Evolutionary conservation across 2,113 vertebrate genomes (phyloP), one percentile per base, ranked within the genome.

Genomic region (Lamprotornis superbus): DNA sequence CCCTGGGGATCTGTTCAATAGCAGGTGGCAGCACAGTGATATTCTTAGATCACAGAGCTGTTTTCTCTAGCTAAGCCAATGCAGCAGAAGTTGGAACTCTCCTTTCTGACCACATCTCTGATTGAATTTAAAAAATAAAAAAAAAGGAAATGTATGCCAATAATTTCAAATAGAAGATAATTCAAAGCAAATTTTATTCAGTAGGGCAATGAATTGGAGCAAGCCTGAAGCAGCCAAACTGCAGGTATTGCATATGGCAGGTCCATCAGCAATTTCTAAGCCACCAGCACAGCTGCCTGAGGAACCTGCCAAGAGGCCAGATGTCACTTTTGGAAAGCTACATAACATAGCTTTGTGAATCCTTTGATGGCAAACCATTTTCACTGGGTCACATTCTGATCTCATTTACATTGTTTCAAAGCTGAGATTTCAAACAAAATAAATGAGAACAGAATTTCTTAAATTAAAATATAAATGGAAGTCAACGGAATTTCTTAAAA

Each of bases 311-410:
- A 96, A 96, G 94, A 96, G 91, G 91, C 95, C 97, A 87, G 76
- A 93, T 90, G 95, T 95, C 94, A 83, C 61, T 97, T 95, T 96
- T 96, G 97, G 97, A 97, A 94, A 92, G 80, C 91, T 76, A 42
- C 77, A 82, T 95, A 81, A 65, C 59, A 60, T 83, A 94, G 91
- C 84, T 95, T 91, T 75, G 57, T 78, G 79, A 88, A 76, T 91
- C 55, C 82, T 97, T 95, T 96, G 90, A 95, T 78, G 80, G 86
- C 65, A 97, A 96, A 95, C 91, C 85, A 83, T 93, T 90, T 78
- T 95, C 83, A 84, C 27, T 79, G 74, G 89, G 91, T 94, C 93
- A 85, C 30, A 95, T 92, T 94, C 86, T 93, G 71, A 95, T 95
- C 46, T 95, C 64, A 92, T 94, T 94, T 92, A 87, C 63, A 59